These are phyloP conservation scores for cat (Felis catus) DNA, from an alignment of 2,113 vertebrate genomes.

Conservation along the genomic window F.catus_Fca126_mat1.0 CM031421.1:41205001-41205500, in stretches of 20 bases:
- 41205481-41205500: neutral
- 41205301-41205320: neutral
- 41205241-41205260: neutral
- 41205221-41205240: neutral
- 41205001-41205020: neutral
- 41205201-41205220: neutral
- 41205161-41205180: neutral
- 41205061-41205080: neutral
- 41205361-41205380: neutral
- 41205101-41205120: neutral
- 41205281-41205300: neutral
- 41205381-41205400: neutral
- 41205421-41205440: neutral
- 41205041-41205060: neutral
- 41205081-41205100: neutral
- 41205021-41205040: neutral
- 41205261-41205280: neutral
- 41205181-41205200: neutral
- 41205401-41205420: neutral
- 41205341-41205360: neutral
- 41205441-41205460: neutral
- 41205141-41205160: neutral
- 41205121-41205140: neutral
- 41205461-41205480: neutral
- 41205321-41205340: neutral